Evolutionary conservation across 2,113 vertebrate genomes (phyloP).

Genomic region (Casuarius casuarius): DNA sequence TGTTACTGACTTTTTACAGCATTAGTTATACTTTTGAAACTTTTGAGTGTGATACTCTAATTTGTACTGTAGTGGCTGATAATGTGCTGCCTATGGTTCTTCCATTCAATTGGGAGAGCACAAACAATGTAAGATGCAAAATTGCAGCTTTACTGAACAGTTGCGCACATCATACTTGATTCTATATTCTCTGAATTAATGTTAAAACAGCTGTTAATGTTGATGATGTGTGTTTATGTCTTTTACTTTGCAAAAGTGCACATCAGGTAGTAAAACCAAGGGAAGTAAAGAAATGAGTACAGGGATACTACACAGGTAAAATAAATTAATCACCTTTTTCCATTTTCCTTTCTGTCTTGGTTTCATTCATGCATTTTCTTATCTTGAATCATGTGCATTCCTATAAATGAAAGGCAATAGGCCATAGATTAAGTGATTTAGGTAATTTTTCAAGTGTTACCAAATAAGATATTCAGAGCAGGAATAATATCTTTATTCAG

Average conservation of each 20-base stretch:
- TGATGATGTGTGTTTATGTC: neutral
- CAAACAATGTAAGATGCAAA: too few relatives aligned
- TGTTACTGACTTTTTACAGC: too few relatives aligned
- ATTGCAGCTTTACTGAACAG: too few relatives aligned
- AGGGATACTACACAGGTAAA: neutral
- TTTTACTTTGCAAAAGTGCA: neutral
- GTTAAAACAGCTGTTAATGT: neutral
- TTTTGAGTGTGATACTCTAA: too few relatives aligned
- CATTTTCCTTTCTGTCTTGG: neutral
- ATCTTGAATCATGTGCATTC: neutral
- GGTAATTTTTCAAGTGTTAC: neutral
- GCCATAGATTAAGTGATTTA: neutral
- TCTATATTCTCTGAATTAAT: neutral
- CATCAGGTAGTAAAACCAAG: neutral
- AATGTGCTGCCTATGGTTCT: too few relatives aligned
- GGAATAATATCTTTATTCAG: neutral
- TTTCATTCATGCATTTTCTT: neutral
- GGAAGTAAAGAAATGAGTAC: neutral
- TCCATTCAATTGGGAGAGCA: too few relatives aligned
- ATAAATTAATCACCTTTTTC: neutral
- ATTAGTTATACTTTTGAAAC: too few relatives aligned
- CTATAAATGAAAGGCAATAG: neutral
- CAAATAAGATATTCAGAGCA: neutral
- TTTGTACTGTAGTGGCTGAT: too few relatives aligned
- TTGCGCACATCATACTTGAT: neutral